Percentiles rank a stretch among this genome's conserved stretches.
Evolutionary conservation across 2,797 vertebrate species (phyloP).

Genomic region (Malacoraja senta): DNA sequence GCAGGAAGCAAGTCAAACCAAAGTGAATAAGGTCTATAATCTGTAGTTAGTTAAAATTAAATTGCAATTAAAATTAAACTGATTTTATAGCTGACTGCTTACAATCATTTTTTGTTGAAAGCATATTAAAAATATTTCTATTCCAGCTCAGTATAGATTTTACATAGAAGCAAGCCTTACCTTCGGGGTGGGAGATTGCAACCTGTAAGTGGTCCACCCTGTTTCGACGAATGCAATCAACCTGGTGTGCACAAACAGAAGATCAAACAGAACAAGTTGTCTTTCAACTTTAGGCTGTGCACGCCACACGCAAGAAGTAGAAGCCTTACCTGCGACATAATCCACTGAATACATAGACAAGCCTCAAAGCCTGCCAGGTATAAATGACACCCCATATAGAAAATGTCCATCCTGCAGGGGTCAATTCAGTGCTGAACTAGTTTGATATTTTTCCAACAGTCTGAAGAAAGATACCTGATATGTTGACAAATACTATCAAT

Average conservation of each 20-base stretch:
- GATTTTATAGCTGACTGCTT: not conserved
- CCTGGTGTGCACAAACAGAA: too few relatives aligned
- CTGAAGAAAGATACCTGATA: not conserved
- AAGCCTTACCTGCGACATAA: conserved; percentile 55
- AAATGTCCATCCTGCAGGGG: conserved; percentile 64
- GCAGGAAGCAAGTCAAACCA: not conserved
- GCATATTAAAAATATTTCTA: not conserved
- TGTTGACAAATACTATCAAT: not conserved
- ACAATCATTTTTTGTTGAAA: not conserved
- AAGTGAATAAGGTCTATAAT: not conserved
- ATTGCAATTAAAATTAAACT: not conserved
- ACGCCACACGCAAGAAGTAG: too few relatives aligned
- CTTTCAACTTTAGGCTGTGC: too few relatives aligned
- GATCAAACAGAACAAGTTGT: too few relatives aligned
- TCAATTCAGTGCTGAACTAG: conserved; percentile 57
- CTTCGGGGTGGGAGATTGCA: conserved; percentile 46
- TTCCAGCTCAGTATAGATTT: not conserved
- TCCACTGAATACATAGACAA: conserved; percentile 55
- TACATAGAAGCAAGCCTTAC: conserved; percentile 44
- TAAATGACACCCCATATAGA: conserved; percentile 67
- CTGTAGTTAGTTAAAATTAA: not conserved
- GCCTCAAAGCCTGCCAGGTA: conserved; percentile 58
- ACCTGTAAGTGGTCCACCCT: too few relatives aligned
- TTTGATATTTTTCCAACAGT: conserved; percentile 50
- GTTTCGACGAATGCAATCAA: too few relatives aligned